Percentiles rank a stretch among this genome's conserved stretches.
Evolutionary conservation across 1,140 invertebrate species (phyloP).

Genomic region (Listronotus oregonensis): DNA sequence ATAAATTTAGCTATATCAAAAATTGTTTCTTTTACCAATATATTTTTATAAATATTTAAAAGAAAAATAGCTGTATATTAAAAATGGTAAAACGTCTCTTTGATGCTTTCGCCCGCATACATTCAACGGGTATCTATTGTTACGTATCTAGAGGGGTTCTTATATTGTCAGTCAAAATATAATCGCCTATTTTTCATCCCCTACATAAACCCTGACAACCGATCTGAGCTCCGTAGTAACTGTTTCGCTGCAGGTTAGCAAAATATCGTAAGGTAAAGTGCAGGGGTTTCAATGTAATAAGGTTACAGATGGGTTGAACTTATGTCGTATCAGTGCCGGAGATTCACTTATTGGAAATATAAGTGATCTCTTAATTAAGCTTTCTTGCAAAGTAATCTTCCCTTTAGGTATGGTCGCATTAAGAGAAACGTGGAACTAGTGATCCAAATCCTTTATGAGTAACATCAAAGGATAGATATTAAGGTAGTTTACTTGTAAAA

Average conservation of each 20-base stretch:
- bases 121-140: constrained; percentile 21
- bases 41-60: too few species aligned
- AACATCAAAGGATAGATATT: too few species aligned
- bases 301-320: constrained; percentile 19
- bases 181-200: constrained; percentile 39
- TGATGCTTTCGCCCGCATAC: constrained; percentile 11
- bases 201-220: constrained; percentile 33
- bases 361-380: too few species aligned
- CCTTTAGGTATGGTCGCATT: too few species aligned
- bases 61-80: too few species aligned
- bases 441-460: too few species aligned
- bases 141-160: constrained; percentile 38
- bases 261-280: constrained; percentile 29
- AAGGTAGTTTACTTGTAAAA: too few species aligned
- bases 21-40: too few species aligned
- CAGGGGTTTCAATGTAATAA: constrained; percentile 31
- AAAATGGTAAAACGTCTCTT: constrained; percentile 7
- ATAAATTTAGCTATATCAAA: too few species aligned
- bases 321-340: constrained; percentile 15
- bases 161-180: constrained; percentile 39
- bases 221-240: constrained; percentile 30
- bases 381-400: too few species aligned
- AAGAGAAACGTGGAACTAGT: too few species aligned
- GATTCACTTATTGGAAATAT: background rate
- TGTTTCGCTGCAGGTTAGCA: constrained; percentile 26